phyloP scores from a whole-genome alignment of 2,888 invertebrate genomes.

The Oscheius sp. region DNA sequence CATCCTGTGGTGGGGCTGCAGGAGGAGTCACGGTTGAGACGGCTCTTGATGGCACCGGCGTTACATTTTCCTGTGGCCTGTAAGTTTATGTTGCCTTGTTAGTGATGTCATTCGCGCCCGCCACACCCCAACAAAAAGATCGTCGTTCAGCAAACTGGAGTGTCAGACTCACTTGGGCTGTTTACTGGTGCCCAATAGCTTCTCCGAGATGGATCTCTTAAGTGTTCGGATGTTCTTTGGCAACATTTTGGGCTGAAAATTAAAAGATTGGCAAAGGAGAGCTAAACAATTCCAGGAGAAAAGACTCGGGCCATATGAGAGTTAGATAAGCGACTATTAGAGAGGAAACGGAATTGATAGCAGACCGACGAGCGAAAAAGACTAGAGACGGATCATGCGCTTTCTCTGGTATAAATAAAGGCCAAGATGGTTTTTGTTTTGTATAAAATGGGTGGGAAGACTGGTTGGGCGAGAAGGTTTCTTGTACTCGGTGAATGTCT shows the following conservation, averaged over 20 bases:
- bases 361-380: no score
- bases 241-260: conserved; percentile 16
- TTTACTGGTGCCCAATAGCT: neutral
- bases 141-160: no score
- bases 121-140: neutral
- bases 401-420: no score
- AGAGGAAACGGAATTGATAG: no score
- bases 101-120: neutral
- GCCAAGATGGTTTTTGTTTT: no score
- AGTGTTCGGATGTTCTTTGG: conserved; percentile 26
- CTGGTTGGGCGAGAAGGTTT: no score
- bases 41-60: neutral
- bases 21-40: neutral
- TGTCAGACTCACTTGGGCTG: conserved; percentile 24
- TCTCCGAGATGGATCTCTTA: conserved; percentile 32
- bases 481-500: no score
- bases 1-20: neutral
- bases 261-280: no score
- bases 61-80: neutral
- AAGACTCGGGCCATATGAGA: no score
- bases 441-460: no score
- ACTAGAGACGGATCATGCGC: no score
- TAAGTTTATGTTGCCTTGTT: neutral
- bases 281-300: no score
- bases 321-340: neutral